Evolutionary conservation across 2,888 invertebrate genomes (phyloP).

Genomic region (Maniola hyperantus): DNA sequence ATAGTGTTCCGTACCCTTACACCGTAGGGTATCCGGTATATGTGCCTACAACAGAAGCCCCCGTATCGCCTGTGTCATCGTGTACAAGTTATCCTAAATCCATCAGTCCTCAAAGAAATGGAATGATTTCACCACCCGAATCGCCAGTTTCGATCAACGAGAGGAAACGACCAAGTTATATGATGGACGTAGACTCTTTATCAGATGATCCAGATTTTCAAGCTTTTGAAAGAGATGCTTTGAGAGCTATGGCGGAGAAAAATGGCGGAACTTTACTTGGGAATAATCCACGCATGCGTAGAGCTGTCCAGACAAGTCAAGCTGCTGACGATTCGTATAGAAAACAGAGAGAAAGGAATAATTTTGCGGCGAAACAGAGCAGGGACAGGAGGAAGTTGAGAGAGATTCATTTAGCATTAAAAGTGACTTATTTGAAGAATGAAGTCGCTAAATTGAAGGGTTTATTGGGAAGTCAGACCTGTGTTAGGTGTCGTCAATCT

Average conservation of each 20-base stretch:
- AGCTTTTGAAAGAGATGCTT: slow-evolving; percentile 86
- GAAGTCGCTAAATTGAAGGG: slow-evolving; percentile 56
- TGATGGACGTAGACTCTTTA: slow-evolving; percentile 72
- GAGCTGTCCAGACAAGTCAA: slow-evolving; percentile 68
- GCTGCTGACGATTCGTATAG: slow-evolving; percentile 91
- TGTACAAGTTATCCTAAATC: slow-evolving; percentile 37
- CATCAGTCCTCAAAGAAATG: slow-evolving; percentile 37
- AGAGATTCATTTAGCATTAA: slow-evolving; percentile 95
- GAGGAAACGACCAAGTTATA: slow-evolving; percentile 57
- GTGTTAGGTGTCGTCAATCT: slow-evolving; percentile 35
- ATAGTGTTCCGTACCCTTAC: slow-evolving; percentile 33
- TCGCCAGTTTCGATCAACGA: slow-evolving; percentile 41
- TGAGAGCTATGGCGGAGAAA: slow-evolving; percentile 85
- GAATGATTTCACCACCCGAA: slow-evolving; percentile 42
- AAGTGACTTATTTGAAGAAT: slow-evolving; percentile 88
- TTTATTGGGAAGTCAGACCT: slow-evolving; percentile 46
- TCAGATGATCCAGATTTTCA: slow-evolving; percentile 84
- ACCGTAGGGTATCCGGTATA: slow-evolving; percentile 33
- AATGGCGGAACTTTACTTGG: slow-evolving; percentile 81
- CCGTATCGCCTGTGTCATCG: slow-evolving; percentile 41
- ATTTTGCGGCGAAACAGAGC: slow-evolving; percentile 97
- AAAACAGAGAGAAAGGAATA: slow-evolving; percentile 94
- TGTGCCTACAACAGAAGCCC: slow-evolving; percentile 40
- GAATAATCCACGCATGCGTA: slow-evolving; percentile 89
- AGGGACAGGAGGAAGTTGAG: slow-evolving; percentile 94